Conservation (phyloP, 2,888 invertebrate genomes). For the Calameuta filiformis region DNA sequence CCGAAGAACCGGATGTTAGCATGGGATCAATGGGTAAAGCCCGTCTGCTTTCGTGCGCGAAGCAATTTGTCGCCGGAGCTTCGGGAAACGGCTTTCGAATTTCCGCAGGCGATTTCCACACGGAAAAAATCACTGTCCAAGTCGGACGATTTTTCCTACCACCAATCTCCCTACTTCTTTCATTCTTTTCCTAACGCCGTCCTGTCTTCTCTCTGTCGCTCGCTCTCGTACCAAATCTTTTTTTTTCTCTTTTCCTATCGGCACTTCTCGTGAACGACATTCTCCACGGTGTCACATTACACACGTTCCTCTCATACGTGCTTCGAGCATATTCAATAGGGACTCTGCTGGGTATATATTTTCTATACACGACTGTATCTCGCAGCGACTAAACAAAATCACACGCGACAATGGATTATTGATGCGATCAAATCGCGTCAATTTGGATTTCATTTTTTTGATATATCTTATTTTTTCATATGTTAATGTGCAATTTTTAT, state of each 20-base stretch:
- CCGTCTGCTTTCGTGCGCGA: constrained; percentile 34
- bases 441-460: background rate
- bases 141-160: background rate
- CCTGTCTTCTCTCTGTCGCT: background rate
- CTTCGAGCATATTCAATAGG: background rate
- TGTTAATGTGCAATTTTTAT: background rate
- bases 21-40: constrained; percentile 33
- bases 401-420: background rate
- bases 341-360: background rate
- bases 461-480: background rate
- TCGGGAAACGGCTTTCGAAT: constrained; percentile 35
- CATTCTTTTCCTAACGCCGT: background rate
- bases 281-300: background rate
- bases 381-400: background rate
- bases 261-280: background rate
- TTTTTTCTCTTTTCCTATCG: background rate
- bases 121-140: background rate
- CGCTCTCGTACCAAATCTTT: background rate
- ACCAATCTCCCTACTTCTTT: background rate
- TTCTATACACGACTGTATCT: background rate
- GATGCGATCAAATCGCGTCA: background rate
- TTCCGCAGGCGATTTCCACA: constrained; percentile 41
- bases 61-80: constrained; percentile 45
- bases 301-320: background rate
- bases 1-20: constrained; percentile 47